Conservation (phyloP, 2,888 invertebrate genomes). For the Ryuthela nishihirai region DNA sequence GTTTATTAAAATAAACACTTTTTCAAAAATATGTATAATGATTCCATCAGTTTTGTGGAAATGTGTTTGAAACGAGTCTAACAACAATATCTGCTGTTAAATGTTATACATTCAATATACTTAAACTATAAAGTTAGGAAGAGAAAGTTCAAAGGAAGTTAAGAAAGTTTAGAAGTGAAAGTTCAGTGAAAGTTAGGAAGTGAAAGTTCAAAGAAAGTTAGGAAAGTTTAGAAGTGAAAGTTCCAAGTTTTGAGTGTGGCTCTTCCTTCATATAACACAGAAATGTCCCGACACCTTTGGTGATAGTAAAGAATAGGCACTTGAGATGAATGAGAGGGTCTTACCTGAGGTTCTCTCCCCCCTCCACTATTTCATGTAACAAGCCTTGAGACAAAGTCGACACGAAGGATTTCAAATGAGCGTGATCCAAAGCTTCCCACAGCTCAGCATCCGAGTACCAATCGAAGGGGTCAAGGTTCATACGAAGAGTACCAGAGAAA, state of each 20-base stretch:
- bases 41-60: no score
- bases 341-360: constrained; percentile 51
- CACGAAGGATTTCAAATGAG: constrained; percentile 55
- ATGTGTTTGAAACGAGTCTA: no score
- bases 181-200: neutral
- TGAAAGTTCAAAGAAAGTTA: neutral
- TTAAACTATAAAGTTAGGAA: neutral
- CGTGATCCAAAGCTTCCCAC: constrained; percentile 57
- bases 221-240: neutral
- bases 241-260: no score
- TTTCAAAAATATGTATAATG: no score
- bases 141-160: neutral
- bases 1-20: no score
- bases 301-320: neutral
- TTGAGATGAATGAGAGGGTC: neutral
- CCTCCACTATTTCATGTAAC: constrained; percentile 53
- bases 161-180: neutral
- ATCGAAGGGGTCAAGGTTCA: constrained; percentile 90
- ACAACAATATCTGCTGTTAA: no score
- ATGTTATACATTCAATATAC: no score
- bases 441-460: constrained; percentile 53
- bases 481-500: constrained; percentile 83
- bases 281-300: no score
- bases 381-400: constrained; percentile 47
- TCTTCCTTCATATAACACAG: no score